These are phyloP conservation scores for Antennarius maculatus DNA, from an alignment of 2,797 vertebrate genomes.

Conservation along the genomic window DNA sequence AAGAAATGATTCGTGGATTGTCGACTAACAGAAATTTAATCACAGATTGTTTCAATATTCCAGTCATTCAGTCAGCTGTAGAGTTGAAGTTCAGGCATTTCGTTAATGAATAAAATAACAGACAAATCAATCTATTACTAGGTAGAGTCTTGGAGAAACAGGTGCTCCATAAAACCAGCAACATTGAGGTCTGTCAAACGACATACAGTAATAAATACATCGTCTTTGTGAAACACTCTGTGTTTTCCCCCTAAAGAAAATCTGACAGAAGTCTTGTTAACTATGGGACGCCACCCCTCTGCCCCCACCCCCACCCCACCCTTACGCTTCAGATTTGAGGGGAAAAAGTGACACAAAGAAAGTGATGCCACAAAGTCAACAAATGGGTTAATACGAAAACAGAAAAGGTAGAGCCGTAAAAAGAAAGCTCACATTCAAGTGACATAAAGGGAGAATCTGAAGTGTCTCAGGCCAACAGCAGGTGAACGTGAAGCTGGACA, in stretches of 20 bases:
- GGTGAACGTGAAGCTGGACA: constrained; percentile 13
- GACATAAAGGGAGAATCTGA: background rate
- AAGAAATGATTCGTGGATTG: too few relatives aligned
- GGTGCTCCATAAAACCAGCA: too few relatives aligned
- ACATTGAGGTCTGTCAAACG: too few relatives aligned
- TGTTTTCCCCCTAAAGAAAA: constrained; percentile 24
- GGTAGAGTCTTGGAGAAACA: too few relatives aligned
- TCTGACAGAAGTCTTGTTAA: constrained; percentile 17
- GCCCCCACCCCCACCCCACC: constrained; percentile 23
- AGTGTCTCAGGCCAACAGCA: constrained; percentile 3
- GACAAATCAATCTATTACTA: too few relatives aligned
- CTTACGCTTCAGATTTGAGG: constrained; percentile 16
- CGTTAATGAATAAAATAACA: too few relatives aligned
- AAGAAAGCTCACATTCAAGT: background rate
- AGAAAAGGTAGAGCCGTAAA: background rate
- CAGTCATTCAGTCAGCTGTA: too few relatives aligned
- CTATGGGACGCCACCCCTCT: constrained; percentile 2
- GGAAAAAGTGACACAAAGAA: constrained; percentile 62
- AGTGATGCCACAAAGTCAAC: constrained; percentile 55
- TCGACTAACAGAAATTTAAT: too few relatives aligned
- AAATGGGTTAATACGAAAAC: background rate
- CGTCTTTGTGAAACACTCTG: constrained; percentile 3
- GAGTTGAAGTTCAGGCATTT: too few relatives aligned
- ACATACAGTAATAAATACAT: too few relatives aligned
- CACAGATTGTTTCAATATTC: too few relatives aligned